phyloP scores from a whole-genome alignment of 2,888 invertebrate genomes.

The Octodonta nipae region DNA sequence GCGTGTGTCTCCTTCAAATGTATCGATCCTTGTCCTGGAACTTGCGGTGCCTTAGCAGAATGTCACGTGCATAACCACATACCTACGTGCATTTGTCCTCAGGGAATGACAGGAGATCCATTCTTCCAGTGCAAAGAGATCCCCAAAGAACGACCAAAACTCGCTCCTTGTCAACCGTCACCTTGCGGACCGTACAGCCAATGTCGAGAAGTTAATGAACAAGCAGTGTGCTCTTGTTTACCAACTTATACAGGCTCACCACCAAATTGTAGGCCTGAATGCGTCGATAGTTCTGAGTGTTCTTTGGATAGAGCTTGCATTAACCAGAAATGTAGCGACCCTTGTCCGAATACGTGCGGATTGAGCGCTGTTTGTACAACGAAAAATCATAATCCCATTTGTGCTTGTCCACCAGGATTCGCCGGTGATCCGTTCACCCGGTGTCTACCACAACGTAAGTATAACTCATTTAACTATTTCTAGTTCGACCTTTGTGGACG shows the following conservation, averaged over 20 bases:
- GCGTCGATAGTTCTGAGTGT: slow-evolving; percentile 78
- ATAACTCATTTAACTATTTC: slow-evolving; percentile 1
- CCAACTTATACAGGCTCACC: slow-evolving; percentile 67
- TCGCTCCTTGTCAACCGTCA: slow-evolving; percentile 67
- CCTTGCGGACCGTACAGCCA: slow-evolving; percentile 83
- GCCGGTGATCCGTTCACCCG: slow-evolving; percentile 76
- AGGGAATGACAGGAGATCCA: slow-evolving; percentile 68
- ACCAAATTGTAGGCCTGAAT: slow-evolving; percentile 71
- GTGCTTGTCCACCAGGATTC: slow-evolving; percentile 71
- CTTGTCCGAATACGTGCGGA: slow-evolving; percentile 80
- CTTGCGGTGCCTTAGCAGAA: slow-evolving; percentile 67
- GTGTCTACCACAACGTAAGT: slow-evolving; percentile 58
- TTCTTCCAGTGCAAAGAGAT: slow-evolving; percentile 61
- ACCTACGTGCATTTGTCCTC: slow-evolving; percentile 62
- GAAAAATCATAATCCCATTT: slow-evolving; percentile 76
- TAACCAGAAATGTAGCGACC: slow-evolving; percentile 74
- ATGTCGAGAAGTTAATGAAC: slow-evolving; percentile 63
- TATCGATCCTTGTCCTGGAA: slow-evolving; percentile 70
- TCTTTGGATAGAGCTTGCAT: slow-evolving; percentile 68
- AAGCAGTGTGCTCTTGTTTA: slow-evolving; percentile 74
- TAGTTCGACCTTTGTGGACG: too few species aligned
- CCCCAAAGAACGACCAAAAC: slow-evolving; percentile 36
- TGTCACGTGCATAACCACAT: slow-evolving; percentile 69
- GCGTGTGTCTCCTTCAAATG: slow-evolving; percentile 75
- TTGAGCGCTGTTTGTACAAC: slow-evolving; percentile 68